Evolutionary conservation across 1,140 invertebrate species (phyloP).

Genomic region (Varroa destructor): DNA sequence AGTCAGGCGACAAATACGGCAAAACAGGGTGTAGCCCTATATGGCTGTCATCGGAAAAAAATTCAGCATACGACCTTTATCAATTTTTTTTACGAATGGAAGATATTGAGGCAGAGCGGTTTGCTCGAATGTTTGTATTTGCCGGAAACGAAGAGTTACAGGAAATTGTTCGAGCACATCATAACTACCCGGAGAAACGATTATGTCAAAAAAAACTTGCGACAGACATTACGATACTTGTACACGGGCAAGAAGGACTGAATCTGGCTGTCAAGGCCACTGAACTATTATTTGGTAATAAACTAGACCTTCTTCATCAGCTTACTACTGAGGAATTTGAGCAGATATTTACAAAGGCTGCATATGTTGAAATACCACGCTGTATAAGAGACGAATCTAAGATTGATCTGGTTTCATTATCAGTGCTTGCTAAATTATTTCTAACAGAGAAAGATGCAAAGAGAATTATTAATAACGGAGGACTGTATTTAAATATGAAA

Average conservation of each 20-base stretch:
- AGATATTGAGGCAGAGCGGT: slow-evolving; percentile 1
- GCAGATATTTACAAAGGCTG: neutral
- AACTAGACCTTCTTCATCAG: neutral
- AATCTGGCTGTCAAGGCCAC: slow-evolving; percentile 4
- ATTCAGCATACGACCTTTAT: neutral
- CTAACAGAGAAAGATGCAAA: neutral
- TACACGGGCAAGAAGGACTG: slow-evolving; percentile 5
- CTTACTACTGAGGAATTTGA: neutral
- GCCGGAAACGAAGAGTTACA: slow-evolving; percentile 3
- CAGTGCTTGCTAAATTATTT: slow-evolving; percentile 6
- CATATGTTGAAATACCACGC: neutral
- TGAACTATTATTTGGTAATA: slow-evolving; percentile 3
- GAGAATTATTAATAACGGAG: neutral
- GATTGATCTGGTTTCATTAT: neutral
- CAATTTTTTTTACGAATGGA: slow-evolving; percentile 9
- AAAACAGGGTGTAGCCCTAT: neutral
- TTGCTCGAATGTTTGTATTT: neutral
- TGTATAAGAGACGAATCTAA: neutral
- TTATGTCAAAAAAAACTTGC: neutral
- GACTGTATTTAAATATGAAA: slow-evolving; percentile 11
- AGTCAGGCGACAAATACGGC: slow-evolving; percentile 7
- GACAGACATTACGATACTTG: neutral
- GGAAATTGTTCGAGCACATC: neutral
- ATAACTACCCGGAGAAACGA: slow-evolving; percentile 1
- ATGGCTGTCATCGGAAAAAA: slow-evolving; percentile 10